Percentiles rank a stretch among this genome's conserved stretches.
Evolutionary conservation across 2,797 vertebrate genomes (phyloP).

Genomic region (Champsocephalus esox): DNA sequence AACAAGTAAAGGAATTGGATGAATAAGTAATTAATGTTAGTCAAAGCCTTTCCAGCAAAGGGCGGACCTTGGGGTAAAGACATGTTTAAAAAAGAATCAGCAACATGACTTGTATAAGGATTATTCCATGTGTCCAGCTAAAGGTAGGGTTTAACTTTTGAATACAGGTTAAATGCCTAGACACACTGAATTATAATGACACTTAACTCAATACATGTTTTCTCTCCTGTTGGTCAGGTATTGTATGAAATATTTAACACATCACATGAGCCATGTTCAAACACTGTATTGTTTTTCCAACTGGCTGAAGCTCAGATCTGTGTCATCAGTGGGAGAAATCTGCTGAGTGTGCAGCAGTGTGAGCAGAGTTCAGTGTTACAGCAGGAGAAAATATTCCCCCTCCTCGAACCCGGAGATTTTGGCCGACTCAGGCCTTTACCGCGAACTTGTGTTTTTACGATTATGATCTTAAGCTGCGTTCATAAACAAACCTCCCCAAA

Average conservation of each 20-base stretch:
- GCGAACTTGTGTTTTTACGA: slow-evolving; percentile 58
- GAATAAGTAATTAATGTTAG: slow-evolving; percentile 28
- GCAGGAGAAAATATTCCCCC: slow-evolving; percentile 34
- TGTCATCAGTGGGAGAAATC: slow-evolving; percentile 68
- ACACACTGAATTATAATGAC: not conserved
- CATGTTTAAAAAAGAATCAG: not conserved
- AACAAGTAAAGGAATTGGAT: not conserved
- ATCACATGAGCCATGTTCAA: slow-evolving; percentile 10
- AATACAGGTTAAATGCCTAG: not conserved
- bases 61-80: too few relatives aligned
- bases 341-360: slow-evolving; percentile 60
- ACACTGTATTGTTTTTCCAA: slow-evolving; percentile 25
- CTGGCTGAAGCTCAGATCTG: slow-evolving; percentile 23
- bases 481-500: slow-evolving; percentile 69
- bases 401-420: slow-evolving; percentile 12
- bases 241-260: not conserved
- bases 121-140: not conserved
- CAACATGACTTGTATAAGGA: not conserved
- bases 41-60: slow-evolving; percentile 33
- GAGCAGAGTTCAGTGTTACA: slow-evolving; percentile 50
- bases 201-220: slow-evolving; percentile 1
- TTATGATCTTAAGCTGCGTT: slow-evolving; percentile 71
- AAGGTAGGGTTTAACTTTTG: too few relatives aligned
- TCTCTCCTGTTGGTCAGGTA: not conserved
- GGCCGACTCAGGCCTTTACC: slow-evolving; percentile 42